Base-by-base conservation (phyloP, 2,888 invertebrate genomes). In the Junonia oenone region DNA sequence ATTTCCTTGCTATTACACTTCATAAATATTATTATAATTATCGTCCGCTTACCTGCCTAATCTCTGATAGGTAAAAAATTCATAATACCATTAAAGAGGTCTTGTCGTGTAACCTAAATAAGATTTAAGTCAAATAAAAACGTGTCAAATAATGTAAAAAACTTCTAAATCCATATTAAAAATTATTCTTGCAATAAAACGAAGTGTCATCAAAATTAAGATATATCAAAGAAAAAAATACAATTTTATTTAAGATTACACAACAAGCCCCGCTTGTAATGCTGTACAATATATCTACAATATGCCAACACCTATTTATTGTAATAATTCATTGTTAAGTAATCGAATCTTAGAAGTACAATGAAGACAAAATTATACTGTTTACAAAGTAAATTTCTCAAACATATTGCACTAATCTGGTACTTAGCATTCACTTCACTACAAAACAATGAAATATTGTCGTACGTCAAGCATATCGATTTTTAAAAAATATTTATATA, bases 211-310 rank as follows among this genome's bases (percentile, higher is more conserved):
- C 29, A 29, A 29, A 8, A 29, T 8, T 29, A 29, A 29, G 29
- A 29, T n/a, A n/a, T n/a, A n/a, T n/a, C n/a, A n/a, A 2, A 11
- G 0, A 46, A 19, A 33, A 17, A 11, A 19, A 19, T 1, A 17
- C 0, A 19, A 19, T 11, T 40, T 1, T 19, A n/a, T 17, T 15
- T 8, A 51, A 56, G 5, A 55, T 52, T 52, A 56, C 59, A 59
- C 56, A 47, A 58, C 46, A 62, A 63, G 47, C 26, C 57, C 62
- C 19, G 3, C 33, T 40, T 13, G 15, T 8, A 58, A 58, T 49
- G 79, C 84, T 84, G 78, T 83, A 86, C 82, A 81, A 72, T 76
- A 80, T 82, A 83, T 83, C 78, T 83, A 83, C 78, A 84, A 72
- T 73, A 68, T 71, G 68, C 68, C 66, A 71, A 73, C 69, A 71